Conservation (phyloP, 2,888 invertebrate species). For the Eulithis prunata region DNA sequence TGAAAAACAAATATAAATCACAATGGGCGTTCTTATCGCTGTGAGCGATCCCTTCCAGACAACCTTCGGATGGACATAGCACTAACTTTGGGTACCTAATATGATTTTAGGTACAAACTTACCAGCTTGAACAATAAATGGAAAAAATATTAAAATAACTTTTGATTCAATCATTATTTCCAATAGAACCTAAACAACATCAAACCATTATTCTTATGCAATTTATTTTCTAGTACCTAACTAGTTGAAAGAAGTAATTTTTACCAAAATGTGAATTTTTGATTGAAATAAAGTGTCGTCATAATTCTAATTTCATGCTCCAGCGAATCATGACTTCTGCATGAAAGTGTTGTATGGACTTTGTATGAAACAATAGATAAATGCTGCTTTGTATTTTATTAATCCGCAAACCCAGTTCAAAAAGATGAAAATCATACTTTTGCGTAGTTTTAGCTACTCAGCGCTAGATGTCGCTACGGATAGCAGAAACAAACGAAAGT, state of each 20-base stretch:
- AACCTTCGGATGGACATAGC: too few species aligned
- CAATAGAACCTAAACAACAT: background rate
- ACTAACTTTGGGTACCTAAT: too few species aligned
- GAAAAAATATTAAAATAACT: slow-evolving; percentile 12
- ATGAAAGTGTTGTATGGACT: background rate
- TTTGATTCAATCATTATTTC: slow-evolving; percentile 4
- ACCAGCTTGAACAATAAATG: slow-evolving; percentile 16
- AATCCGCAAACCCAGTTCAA: background rate
- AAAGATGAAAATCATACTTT: background rate
- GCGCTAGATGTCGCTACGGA: slow-evolving; percentile 35
- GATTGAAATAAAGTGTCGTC: background rate
- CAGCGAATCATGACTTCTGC: slow-evolving; percentile 9
- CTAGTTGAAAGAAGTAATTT: background rate
- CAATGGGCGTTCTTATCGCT: too few species aligned
- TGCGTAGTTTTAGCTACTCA: slow-evolving; percentile 31
- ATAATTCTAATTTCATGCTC: slow-evolving; percentile 15
- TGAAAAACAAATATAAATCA: too few species aligned
- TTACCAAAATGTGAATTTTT: background rate
- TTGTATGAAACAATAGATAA: too few species aligned
- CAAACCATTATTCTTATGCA: background rate
- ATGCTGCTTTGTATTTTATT: too few species aligned
- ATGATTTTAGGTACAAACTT: slow-evolving; percentile 4
- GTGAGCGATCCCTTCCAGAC: too few species aligned
- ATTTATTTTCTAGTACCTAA: background rate
- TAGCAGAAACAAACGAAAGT: background rate